These are phyloP conservation scores for Willisornis vidua DNA, from an alignment of 2,113 vertebrate species.

Conservation along the genomic window DNA sequence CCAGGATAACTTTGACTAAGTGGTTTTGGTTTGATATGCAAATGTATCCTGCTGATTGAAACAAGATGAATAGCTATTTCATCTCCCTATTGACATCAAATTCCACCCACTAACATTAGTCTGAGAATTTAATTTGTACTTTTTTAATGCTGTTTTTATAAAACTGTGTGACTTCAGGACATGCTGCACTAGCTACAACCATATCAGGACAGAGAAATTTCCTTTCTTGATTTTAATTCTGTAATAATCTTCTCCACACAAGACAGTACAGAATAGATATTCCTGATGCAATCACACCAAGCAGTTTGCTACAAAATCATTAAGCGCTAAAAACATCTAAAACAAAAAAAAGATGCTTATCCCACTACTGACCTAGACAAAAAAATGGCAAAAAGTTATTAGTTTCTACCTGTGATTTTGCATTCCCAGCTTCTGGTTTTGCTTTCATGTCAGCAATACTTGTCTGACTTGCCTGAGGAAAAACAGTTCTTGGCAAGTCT, in stretches of 20 bases:
- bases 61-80: background rate
- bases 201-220: background rate
- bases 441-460: background rate
- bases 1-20: background rate
- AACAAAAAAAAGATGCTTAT: background rate
- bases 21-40: background rate
- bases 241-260: background rate
- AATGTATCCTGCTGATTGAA: background rate
- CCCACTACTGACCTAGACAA: background rate
- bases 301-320: background rate
- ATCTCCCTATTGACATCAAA: background rate
- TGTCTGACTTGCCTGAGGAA: background rate
- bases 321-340: background rate
- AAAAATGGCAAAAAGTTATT: background rate
- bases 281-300: fast-evolving
- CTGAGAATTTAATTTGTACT: background rate
- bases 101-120: background rate
- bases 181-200: background rate
- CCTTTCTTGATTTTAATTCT: background rate
- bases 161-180: background rate
- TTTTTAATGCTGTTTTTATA: background rate
- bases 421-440: background rate
- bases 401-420: background rate
- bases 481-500: background rate
- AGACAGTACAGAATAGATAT: background rate